A percentile compares a stretch with the other conserved stretches of the same genome.
Evolutionary conservation across 2,888 invertebrate species (phyloP).

Genomic region (Eledone cirrhosa): DNA sequence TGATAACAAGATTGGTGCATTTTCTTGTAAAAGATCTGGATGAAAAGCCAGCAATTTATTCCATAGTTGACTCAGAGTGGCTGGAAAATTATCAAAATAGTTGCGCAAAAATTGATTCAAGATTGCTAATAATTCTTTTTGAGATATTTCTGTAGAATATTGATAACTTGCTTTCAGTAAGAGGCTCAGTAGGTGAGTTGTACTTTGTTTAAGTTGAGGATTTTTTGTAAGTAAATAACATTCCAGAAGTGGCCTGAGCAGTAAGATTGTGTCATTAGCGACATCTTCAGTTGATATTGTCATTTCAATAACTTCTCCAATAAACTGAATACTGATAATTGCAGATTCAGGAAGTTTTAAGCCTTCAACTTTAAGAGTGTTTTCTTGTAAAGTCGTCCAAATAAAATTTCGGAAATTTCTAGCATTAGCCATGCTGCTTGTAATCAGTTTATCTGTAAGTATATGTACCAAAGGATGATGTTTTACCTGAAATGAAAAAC

Average conservation of each 20-base stretch:
- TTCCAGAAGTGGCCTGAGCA: not conserved
- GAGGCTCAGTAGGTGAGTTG: not conserved
- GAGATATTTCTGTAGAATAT: not conserved
- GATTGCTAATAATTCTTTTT: not conserved
- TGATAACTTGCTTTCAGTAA: not conserved
- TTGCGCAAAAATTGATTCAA: not conserved
- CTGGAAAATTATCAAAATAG: not conserved
- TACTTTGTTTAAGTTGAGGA: not conserved
- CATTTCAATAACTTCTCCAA: conserved; percentile 2
- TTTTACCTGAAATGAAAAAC: not conserved
- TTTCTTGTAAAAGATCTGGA: conserved; percentile 12
- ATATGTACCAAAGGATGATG: not conserved
- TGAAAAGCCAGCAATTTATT: not conserved
- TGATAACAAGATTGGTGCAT: not conserved
- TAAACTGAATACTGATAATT: not conserved
- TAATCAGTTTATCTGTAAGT: conserved; percentile 5
- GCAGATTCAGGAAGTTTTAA: not conserved
- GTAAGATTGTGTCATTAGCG: not conserved
- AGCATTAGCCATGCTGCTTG: conserved; percentile 13
- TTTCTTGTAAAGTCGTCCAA: not conserved
- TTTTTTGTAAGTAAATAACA: conserved; percentile 11
- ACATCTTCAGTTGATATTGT: not conserved
- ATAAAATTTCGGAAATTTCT: not conserved
- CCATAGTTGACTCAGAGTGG: not conserved
- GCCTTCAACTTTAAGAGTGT: not conserved